Evolutionary conservation across 1,140 invertebrate species (phyloP).

Genomic region (Diachasma alloeum): DNA sequence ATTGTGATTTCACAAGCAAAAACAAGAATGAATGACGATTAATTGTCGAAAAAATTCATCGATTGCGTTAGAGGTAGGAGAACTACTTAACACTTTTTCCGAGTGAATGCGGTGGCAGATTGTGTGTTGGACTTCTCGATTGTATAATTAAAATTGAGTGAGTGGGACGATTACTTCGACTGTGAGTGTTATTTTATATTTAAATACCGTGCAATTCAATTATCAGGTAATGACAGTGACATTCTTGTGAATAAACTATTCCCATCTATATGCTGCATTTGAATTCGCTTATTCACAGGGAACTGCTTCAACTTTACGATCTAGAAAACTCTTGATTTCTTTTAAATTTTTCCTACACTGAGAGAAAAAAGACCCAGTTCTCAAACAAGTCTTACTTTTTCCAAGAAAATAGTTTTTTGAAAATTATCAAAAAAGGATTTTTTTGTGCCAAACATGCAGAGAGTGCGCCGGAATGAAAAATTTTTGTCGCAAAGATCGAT

Average conservation of each 20-base stretch:
- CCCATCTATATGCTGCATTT: background rate
- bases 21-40: background rate
- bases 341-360: too few relatives aligned
- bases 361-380: too few relatives aligned
- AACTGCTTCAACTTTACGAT: background rate
- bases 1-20: background rate
- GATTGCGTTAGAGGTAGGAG: background rate
- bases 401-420: too few relatives aligned
- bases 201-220: background rate
- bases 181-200: background rate
- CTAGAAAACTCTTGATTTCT: too few relatives aligned
- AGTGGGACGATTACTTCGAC: background rate
- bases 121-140: background rate
- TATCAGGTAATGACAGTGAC: background rate
- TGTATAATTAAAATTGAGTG: background rate
- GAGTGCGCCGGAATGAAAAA: too few relatives aligned
- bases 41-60: background rate
- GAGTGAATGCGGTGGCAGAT: background rate
- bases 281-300: background rate
- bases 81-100: background rate
- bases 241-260: constrained; percentile 2
- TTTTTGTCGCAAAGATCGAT: too few relatives aligned
- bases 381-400: too few relatives aligned
- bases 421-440: too few relatives aligned
- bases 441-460: too few relatives aligned